Evolutionary conservation across 2,888 invertebrate species (phyloP).

Genomic region (Endomychus coccineus): DNA sequence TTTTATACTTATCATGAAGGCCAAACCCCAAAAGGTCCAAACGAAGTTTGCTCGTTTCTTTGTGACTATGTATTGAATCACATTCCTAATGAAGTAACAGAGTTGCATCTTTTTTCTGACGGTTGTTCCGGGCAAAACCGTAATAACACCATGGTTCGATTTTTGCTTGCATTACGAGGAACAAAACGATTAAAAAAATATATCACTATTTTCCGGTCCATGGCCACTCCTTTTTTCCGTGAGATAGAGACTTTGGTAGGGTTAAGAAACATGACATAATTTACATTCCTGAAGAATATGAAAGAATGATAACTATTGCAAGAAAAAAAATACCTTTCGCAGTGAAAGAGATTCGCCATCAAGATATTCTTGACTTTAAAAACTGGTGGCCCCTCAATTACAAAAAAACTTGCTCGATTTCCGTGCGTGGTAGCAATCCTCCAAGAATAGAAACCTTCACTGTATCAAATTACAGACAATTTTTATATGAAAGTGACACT

Average conservation of each 20-base stretch:
- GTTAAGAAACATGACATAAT: slow-evolving; percentile 20
- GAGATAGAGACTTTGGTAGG: slow-evolving; percentile 21
- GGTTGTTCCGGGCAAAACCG: slow-evolving; percentile 22
- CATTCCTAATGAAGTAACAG: slow-evolving; percentile 14
- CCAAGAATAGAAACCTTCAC: slow-evolving; percentile 12
- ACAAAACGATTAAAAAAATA: slow-evolving; percentile 18
- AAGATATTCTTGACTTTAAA: neutral
- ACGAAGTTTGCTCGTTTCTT: slow-evolving; percentile 22
- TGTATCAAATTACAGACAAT: slow-evolving; percentile 14
- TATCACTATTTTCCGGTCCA: slow-evolving; percentile 19
- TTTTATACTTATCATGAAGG: slow-evolving; percentile 22
- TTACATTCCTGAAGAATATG: slow-evolving; percentile 22
- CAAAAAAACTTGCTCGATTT: slow-evolving; percentile 8
- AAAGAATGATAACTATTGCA: slow-evolving; percentile 14
- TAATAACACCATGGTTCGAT: slow-evolving; percentile 20
- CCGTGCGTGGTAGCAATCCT: neutral
- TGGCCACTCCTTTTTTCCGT: slow-evolving; percentile 22
- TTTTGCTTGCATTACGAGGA: slow-evolving; percentile 16
- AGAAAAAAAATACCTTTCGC: slow-evolving; percentile 17
- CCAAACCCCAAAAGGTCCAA: slow-evolving; percentile 19
- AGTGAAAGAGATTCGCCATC: slow-evolving; percentile 13
- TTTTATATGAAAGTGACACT: neutral
- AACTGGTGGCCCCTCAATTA: slow-evolving; percentile 6
- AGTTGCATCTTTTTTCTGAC: slow-evolving; percentile 23
- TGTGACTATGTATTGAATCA: slow-evolving; percentile 17